These are phyloP conservation scores for Zaprionus ghesquierei DNA, from an alignment of 1,140 invertebrate species.

Conservation along the genomic window DNA sequence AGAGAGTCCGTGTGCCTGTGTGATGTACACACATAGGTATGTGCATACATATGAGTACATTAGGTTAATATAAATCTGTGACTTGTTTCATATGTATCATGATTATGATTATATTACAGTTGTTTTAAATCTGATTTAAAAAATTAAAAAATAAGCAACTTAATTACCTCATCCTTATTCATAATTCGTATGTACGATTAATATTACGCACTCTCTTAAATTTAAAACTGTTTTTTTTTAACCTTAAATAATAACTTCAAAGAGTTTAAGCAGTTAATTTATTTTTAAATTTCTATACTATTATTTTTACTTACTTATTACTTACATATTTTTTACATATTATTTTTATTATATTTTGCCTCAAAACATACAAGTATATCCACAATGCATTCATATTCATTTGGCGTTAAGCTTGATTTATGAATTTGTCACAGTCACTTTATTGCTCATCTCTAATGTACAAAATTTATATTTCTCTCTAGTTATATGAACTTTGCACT, in stretches of 20 bases:
- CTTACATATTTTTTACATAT: not conserved
- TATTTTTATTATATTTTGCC: not conserved
- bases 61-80: not conserved
- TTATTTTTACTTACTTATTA: too few relatives aligned
- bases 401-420: not conserved
- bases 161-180: too few relatives aligned
- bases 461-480: not conserved
- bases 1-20: not conserved
- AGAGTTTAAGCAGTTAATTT: too few relatives aligned
- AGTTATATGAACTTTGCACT: not conserved
- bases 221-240: too few relatives aligned
- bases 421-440: not conserved
- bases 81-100: not conserved
- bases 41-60: not conserved
- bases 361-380: not conserved
- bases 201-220: too few relatives aligned
- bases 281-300: too few relatives aligned
- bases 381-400: not conserved
- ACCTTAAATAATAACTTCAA: too few relatives aligned
- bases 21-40: not conserved
- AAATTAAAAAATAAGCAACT: too few relatives aligned
- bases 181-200: not conserved
- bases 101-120: not conserved
- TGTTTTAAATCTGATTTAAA: too few relatives aligned
- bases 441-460: slow-evolving; percentile 8